These are phyloP conservation scores for Hypercompe scribonia DNA, from an alignment of 2,888 invertebrate genomes.

Conservation along the genomic window DNA sequence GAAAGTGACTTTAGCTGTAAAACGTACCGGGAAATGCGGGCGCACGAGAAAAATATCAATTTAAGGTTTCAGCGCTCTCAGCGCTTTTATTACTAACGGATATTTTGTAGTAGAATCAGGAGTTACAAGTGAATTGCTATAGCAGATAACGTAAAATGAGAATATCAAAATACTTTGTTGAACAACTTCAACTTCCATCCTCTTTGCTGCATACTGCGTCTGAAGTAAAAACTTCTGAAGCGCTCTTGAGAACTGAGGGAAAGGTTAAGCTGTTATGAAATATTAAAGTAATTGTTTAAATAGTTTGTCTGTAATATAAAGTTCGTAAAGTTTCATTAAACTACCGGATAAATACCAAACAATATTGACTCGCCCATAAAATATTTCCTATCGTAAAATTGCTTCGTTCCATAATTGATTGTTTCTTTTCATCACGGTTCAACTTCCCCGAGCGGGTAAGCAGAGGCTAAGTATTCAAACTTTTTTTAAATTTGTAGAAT, in stretches of 20 bases:
- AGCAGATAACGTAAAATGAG: conserved; percentile 21
- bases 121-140: conserved; percentile 41
- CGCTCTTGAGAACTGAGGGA: not conserved
- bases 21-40: conserved; percentile 72
- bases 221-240: conserved; percentile 5
- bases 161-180: conserved; percentile 13
- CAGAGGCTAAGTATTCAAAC: no score
- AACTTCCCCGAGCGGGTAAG: not conserved
- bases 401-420: not conserved
- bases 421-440: not conserved
- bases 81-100: conserved; percentile 57
- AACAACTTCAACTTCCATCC: conserved; percentile 2
- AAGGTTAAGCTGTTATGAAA: conserved; percentile 13
- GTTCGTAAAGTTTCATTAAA: not conserved
- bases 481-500: no score
- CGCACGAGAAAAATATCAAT: conserved; percentile 73
- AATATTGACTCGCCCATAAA: not conserved
- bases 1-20: conserved; percentile 84
- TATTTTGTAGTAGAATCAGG: conserved; percentile 45
- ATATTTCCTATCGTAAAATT: not conserved
- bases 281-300: conserved; percentile 7
- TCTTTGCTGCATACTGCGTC: not conserved
- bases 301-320: conserved; percentile 8
- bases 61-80: conserved; percentile 62
- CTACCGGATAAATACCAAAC: not conserved